These are phyloP conservation scores for Melanotaenia parkinsoni DNA, from an alignment of 2,797 vertebrate species.

Conservation along the genomic window DNA sequence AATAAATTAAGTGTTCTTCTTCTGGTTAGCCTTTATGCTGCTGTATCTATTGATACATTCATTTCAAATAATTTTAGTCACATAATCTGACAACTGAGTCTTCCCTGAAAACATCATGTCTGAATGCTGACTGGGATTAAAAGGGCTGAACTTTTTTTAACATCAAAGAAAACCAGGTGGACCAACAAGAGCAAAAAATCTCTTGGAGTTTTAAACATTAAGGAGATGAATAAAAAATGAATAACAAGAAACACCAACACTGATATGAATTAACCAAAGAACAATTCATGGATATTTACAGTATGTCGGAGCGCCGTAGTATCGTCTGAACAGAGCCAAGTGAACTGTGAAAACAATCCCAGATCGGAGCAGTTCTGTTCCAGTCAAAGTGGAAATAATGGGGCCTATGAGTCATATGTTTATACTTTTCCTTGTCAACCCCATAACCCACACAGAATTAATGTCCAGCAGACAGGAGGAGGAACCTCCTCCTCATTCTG, in stretches of 20 bases:
- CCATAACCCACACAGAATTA: conserved; percentile 67
- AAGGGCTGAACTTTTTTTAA: neutral
- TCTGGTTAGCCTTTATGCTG: neutral
- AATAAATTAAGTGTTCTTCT: neutral
- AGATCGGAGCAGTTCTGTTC: conserved; percentile 57
- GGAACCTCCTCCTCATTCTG: conserved; percentile 34
- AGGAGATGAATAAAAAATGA: conserved; percentile 43
- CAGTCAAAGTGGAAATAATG: conserved; percentile 77
- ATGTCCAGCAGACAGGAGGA: conserved; percentile 57
- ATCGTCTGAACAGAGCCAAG: conserved; percentile 49
- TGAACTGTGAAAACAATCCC: conserved; percentile 68
- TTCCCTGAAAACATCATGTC: no score
- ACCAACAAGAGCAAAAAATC: no score
- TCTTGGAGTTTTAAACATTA: no score
- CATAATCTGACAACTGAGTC: no score
- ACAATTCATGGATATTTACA: conserved; percentile 81
- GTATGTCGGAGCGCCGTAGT: conserved; percentile 33
- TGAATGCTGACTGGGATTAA: no score
- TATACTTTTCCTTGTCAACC: conserved; percentile 71
- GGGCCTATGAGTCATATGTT: conserved; percentile 76
- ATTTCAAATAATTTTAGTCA: no score
- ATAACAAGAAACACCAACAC: conserved; percentile 42
- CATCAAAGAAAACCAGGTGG: no score
- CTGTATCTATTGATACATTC: no score
- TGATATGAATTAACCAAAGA: conserved; percentile 49